Evolutionary conservation across 2,113 vertebrate species (phyloP), one percentile per base, ranked within the genome.

Genomic region (Aythya baeri): DNA sequence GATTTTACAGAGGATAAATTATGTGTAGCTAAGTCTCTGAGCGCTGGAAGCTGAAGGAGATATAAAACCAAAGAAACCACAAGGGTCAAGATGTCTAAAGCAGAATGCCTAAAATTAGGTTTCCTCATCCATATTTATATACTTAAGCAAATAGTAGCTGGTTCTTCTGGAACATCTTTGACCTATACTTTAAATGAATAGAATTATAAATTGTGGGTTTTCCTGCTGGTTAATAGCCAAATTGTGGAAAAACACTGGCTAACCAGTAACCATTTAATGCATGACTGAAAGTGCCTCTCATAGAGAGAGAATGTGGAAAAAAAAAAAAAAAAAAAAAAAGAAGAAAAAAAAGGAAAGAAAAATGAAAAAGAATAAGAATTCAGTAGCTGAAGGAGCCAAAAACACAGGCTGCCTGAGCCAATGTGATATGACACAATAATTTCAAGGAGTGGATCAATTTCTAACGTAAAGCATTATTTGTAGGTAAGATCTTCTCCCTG

Each of bases 61-160:
- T 90, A 90, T 46, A 63, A 91, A 76, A 41, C 31, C 31, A 55
- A 83, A 77, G 41, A 86, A 94, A 89, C 62, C 38, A 85, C 43
- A 85, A 25, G 68, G 58, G 54, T 84, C 70, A 89, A 79, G 26
- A 61, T 49, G 61, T 68, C 49, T 25, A n/a, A 38, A 84, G 70
- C 43, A 81, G 58, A 21, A 80, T 92, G 25, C 41, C 83, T 59
- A 74, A 84, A 73, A 72, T 36, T 27, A 73, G 49, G 27, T 46
- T 75, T 83, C 49, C 17, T 68, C 38, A 15, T 25, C 10, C 34
- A 11, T 55, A 72, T 82, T 90, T 87, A 94, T 91, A 68, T 54
- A 86, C 66, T 82, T 91, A 43, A 82, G 65, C 13, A 81, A 94
- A 92, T 6, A 83, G 52, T 6, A 87, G 18, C 49, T 89, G 68